phyloP scores from a whole-genome alignment of 2,888 invertebrate genomes.

The Mythimna ferrago region DNA sequence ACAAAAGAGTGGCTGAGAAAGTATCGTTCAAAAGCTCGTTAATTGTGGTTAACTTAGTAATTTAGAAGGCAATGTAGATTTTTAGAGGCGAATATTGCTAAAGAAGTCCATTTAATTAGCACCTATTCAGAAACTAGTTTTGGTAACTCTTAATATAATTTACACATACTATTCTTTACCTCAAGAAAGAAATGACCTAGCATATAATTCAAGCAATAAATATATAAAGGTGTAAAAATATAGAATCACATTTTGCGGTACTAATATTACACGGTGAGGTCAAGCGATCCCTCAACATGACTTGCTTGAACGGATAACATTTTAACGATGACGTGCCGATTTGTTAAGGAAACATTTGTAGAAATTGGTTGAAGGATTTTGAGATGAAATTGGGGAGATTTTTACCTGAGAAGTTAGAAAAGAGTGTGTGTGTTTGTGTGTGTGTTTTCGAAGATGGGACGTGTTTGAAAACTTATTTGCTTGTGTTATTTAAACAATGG shows the following conservation, averaged over 20 bases:
- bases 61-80: too few relatives aligned
- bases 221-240: constrained; percentile 5
- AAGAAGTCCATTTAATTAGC: too few relatives aligned
- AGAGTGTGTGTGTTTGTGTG: background rate
- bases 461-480: too few relatives aligned
- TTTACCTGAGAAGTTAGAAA: background rate
- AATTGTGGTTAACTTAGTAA: too few relatives aligned
- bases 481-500: background rate
- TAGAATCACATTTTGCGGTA: constrained; percentile 37
- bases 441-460: too few relatives aligned
- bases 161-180: background rate
- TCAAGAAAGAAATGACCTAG: constrained; percentile 23
- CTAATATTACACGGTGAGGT: constrained; percentile 50
- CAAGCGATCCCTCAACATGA: constrained; percentile 51
- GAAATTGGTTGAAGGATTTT: constrained; percentile 9
- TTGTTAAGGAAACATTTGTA: constrained; percentile 13
- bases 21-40: too few relatives aligned
- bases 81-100: too few relatives aligned
- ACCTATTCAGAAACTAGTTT: too few relatives aligned
- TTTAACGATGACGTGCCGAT: constrained; percentile 49
- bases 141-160: too few relatives aligned
- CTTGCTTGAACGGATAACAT: constrained; percentile 41
- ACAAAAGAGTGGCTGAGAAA: too few relatives aligned
- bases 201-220: constrained; percentile 4
- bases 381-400: background rate